phyloP scores from a whole-genome alignment of 2,113 vertebrate genomes.

The Platycercus adscitus region DNA sequence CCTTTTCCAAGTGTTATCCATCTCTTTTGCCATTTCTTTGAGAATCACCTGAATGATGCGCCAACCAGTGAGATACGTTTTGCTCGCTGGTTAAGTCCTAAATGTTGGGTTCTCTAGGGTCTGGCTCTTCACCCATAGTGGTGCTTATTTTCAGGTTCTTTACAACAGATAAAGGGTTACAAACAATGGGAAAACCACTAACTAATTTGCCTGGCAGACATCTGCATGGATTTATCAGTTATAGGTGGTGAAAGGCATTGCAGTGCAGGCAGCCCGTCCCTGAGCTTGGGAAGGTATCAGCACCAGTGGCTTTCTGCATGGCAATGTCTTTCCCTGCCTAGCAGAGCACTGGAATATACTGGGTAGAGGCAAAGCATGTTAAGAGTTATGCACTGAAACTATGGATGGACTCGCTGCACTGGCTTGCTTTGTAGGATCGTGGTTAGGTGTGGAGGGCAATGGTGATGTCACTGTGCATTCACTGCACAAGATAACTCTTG shows the following conservation, averaged over 20 bases:
- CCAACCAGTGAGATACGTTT: neutral
- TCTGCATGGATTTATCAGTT: neutral
- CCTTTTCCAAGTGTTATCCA: slow-evolving; percentile 64
- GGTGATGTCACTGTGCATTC: neutral
- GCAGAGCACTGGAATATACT: neutral
- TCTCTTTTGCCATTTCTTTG: slow-evolving; percentile 48
- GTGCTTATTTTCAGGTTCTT: neutral
- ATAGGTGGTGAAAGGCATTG: neutral
- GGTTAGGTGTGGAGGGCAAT: neutral
- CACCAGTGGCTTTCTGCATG: neutral
- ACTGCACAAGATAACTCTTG: neutral
- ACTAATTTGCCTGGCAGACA: neutral
- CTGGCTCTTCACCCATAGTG: neutral
- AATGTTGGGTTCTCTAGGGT: neutral
- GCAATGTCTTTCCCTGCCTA: neutral
- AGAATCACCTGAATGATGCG: slow-evolving; percentile 12
- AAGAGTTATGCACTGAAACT: neutral
- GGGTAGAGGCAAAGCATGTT: neutral
- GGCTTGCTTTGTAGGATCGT: neutral
- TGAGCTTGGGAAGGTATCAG: neutral
- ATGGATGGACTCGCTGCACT: rapidly evolving
- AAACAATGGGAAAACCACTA: neutral
- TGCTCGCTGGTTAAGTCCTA: neutral
- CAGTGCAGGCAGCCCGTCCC: neutral
- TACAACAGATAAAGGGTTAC: neutral